Evolutionary conservation across 2,797 vertebrate species (phyloP).

Genomic region (Aythya fuligula): DNA sequence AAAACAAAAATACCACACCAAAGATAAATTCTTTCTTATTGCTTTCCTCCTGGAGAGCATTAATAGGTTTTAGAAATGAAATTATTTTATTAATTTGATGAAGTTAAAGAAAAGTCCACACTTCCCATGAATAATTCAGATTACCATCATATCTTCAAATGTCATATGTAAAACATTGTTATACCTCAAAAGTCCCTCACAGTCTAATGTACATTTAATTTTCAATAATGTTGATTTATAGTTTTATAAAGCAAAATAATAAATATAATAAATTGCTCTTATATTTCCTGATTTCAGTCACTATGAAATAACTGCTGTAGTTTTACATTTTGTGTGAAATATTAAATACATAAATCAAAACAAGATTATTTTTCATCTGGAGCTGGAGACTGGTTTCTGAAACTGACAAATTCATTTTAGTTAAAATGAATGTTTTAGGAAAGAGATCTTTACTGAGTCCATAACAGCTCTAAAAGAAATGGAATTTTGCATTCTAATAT

Average conservation of each 20-base stretch:
- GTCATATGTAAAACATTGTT: conserved; percentile 85
- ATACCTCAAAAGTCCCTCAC: conserved; percentile 76
- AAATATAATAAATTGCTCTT: conserved; percentile 91
- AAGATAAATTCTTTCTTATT: conserved; percentile 60
- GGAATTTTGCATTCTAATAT: conserved; percentile 40
- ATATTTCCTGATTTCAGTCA: conserved; percentile 88
- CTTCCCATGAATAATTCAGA: conserved; percentile 88
- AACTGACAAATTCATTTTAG: conserved; percentile 91
- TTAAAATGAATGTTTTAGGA: conserved; percentile 85
- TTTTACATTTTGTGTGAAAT: conserved; percentile 91
- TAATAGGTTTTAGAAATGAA: conserved; percentile 75
- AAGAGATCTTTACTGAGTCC: conserved; percentile 77
- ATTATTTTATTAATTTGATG: conserved; percentile 80
- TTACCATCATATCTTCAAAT: conserved; percentile 83
- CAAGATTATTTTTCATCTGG: conserved; percentile 84
- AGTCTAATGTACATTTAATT: conserved; percentile 86
- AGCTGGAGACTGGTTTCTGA: conserved; percentile 83
- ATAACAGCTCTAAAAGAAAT: conserved; percentile 51
- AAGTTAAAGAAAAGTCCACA: conserved; percentile 72
- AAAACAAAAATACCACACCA: neutral
- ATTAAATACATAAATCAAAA: conserved; percentile 98
- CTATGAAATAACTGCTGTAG: conserved; percentile 84
- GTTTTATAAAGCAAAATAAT: conserved; percentile 94
- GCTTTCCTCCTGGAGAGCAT: conserved; percentile 53
- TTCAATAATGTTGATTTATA: conserved; percentile 89